Conservation (phyloP, 2,113 vertebrate genomes). For the Macaca fascicularis region T2T-MFA8v1.1 NC_088387.1:89926501-89927000, state of each 20-base stretch:
- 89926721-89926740: constrained; percentile 66
- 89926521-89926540: constrained; percentile 70
- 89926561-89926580: constrained; percentile 77
- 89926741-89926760: constrained; percentile 70
- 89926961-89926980: too few relatives aligned
- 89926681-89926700: constrained; percentile 67
- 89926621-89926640: constrained; percentile 74
- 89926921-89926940: too few relatives aligned
- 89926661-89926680: constrained; percentile 68
- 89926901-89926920: too few relatives aligned
- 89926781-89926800: constrained; percentile 69
- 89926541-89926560: constrained; percentile 75
- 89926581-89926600: constrained; percentile 75
- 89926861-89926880: constrained; percentile 40
- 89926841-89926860: constrained; percentile 49
- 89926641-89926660: constrained; percentile 80
- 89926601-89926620: constrained; percentile 72
- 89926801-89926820: constrained; percentile 63
- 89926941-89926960: too few relatives aligned
- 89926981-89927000: too few relatives aligned
- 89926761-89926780: constrained; percentile 71
- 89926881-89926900: neutral
- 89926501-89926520: neutral
- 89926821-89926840: constrained; percentile 58
- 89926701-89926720: constrained; percentile 58